Base-by-base conservation (phyloP, 2,888 invertebrate genomes). In the Spilarctia lutea region DNA sequence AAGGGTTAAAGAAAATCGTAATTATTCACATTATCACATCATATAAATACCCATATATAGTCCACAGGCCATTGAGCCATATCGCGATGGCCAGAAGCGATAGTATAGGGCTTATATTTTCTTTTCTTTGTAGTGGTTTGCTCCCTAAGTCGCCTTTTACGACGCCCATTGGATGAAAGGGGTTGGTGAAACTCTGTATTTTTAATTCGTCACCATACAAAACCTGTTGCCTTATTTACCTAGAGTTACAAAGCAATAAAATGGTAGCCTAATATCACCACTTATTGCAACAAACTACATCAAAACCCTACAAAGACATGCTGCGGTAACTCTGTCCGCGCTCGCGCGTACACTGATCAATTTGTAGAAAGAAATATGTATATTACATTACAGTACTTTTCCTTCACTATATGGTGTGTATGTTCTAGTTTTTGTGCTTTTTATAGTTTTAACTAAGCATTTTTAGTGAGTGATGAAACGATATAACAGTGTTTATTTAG, bases 261-360 rank as follows among this genome's bases (percentile, higher is more conserved):
- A 74, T 52, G 30, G 24, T 39, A 30, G 27, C 72, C 35, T 35
- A 63, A 63, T 73, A 13, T 93, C 92, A 93, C 88, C 85, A 82
- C 77, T 71, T 74, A 73, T 68, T 76, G 81, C 87, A 86, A 94
- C 89, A 94, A 91, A 91, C 93, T 90, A 93, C 93, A 75, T 88
- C 92, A 93, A 88, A 87, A 90, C 86, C 87, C 87, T 78, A 87
- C 91, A 90, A 93, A 93, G 93, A 94, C 93, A 89, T 85, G 86
- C 91, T 93, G 94, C 84, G 91, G 92, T 93, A 93, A 92, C 83
- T 83, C 87, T 79, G 88, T 87, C 85, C 87, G 89, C 94, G 92
- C 83, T n/a, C 52, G 88, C 79, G 81, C 76, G 79, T 82, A 76
- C 82, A 78, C 81, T 86, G 88, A 87, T 88, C 87, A 88, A 87